Evolutionary conservation across 2,113 vertebrate species (phyloP), one percentile per base, ranked within the genome.

Genomic region (Agelaius tricolor): DNA sequence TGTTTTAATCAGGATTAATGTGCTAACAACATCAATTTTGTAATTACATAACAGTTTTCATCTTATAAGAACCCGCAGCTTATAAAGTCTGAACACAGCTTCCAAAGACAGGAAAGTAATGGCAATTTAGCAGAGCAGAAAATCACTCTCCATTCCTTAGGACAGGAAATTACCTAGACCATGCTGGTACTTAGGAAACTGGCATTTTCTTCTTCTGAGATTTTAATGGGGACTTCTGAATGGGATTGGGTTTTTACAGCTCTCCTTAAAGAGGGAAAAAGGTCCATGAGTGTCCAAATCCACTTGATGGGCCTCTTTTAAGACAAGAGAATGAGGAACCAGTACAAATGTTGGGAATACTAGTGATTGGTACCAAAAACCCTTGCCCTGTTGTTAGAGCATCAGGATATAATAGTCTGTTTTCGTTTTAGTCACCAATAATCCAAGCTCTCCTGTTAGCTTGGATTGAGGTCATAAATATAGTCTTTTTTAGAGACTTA

Each of bases 401-500:
- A 3, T 81, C 69, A 39, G 16, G 10, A 26, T 87, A 90, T 89
- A 85, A 46, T 44, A 47, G 11, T 37, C 88, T 95, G 39, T 94
- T 91, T 75, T 90, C 28, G 52, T 84, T 79, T 84, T 14, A 13
- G 81, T 44, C 59, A 90, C 41, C 61, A 83, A 41, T 76, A 93
- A 84, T 80, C 66, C 46, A 84, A 54, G 39, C 57, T 71, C 77
- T 94, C 44, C 84, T 20, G 16, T 96, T 93, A 94, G 76, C 87
- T 85, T 28, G 24, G 54, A 68, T 33, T 61, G 87, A 89, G 91
- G 89, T 96, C 81, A 96, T 84, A 89, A 94, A 96, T 87, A 83
- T 26, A 96, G 79, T 85, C 51, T 55, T 93, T 96, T 96, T 94
- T 37, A 84, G 63, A 96, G 77, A 78, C 66, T 96, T 94, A 74